Percentiles rank a stretch among this genome's conserved stretches.
These are phyloP conservation scores for Cephus rjabovi DNA, from an alignment of 2,888 invertebrate genomes.

Conservation along the genomic window DNA sequence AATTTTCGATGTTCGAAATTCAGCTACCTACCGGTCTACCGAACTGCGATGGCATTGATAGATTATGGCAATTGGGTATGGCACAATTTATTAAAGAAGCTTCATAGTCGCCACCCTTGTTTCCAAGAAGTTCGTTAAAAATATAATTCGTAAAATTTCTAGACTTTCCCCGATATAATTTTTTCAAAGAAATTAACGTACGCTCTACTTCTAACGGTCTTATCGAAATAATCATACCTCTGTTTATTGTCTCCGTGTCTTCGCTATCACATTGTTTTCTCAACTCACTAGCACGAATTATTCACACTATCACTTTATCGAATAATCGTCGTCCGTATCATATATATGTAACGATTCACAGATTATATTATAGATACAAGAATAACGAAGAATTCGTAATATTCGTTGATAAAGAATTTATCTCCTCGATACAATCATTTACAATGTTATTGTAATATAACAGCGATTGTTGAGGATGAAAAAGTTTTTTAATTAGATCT, in stretches of 20 bases:
- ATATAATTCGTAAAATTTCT: neutral
- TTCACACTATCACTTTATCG: slow-evolving; percentile 26
- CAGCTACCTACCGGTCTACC: neutral
- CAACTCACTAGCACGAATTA: slow-evolving; percentile 31
- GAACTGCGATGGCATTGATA: neutral
- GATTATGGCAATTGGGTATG: neutral
- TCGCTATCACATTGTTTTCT: slow-evolving; percentile 44
- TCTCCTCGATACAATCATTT: neutral
- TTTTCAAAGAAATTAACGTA: neutral
- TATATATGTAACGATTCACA: neutral
- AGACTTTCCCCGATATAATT: neutral
- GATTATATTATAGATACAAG: neutral
- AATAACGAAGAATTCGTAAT: neutral
- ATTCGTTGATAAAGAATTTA: neutral
- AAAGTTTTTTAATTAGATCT: neutral
- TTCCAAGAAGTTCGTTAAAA: neutral
- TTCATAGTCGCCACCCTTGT: neutral
- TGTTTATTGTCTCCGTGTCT: slow-evolving; percentile 26
- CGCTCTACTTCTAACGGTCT: neutral
- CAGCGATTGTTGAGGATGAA: neutral
- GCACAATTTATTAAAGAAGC: neutral
- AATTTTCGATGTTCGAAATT: neutral
- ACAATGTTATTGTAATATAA: neutral
- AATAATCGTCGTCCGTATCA: neutral
- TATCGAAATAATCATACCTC: slow-evolving; percentile 26